Base-by-base conservation (phyloP, 2,888 invertebrate genomes). In the Eumerus sabulonum region DNA sequence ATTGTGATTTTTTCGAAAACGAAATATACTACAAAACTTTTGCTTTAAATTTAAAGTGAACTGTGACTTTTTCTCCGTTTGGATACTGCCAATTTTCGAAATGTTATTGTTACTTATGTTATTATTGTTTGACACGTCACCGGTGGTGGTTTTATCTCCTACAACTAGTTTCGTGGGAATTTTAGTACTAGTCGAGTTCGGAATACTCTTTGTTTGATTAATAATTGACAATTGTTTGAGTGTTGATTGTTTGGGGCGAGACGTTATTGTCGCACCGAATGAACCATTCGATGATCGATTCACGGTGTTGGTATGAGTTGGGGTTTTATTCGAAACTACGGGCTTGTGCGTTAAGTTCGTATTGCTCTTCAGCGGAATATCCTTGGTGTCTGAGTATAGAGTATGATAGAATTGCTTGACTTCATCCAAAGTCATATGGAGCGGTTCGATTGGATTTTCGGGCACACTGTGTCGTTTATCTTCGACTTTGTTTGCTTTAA, bases 401-500 rank as follows among this genome's bases (percentile, higher is more conserved):
- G 94, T 95, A 83, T 95, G 94, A 84, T 96, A 91, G 87, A 95
- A 95, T 85, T 94, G 94, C 82, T 95, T 92, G 85, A 96, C 95
- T 89, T 96, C 95, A 83, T 94, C 93, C 68, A 96, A 89, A 9
- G 96, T 95, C 92, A 96, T 93, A 87, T 96, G 96, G 81, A 95
- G 92, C 1, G 94, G 94, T 86, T 96, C 96, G 1, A 91, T 91
- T 64, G 91, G 91, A 56, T 91, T 92, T 77, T 92, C 92, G 0
- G 92, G 93, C 64, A 94, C 91, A 84, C 94, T 94, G 84, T 93
- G 93, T 64, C 94, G 90, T 88, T 94, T 94, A 17, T 90, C 90
- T 59, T 76, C 79, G 27, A 70, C 36, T 54, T 72, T 82, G 35
- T 66, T 83, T 17, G 85, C 82, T 44, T 83, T 85, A 2, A 84